phyloP scores from a whole-genome alignment of 2,888 invertebrate genomes.

The Eueremaeus valkanovi region DNA sequence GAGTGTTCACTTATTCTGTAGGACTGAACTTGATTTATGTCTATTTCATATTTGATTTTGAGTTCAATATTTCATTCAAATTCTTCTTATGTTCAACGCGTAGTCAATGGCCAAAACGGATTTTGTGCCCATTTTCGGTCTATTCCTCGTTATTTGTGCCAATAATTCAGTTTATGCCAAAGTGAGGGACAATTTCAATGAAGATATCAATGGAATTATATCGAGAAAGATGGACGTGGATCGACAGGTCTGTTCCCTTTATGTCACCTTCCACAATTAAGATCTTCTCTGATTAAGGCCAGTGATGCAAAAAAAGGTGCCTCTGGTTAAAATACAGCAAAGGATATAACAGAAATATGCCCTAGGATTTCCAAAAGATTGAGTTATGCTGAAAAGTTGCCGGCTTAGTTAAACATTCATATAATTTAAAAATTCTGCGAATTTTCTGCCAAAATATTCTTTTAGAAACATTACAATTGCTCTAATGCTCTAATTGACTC shows the following conservation, averaged over 20 bases:
- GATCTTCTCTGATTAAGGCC: too few species aligned
- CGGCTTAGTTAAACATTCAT: too few species aligned
- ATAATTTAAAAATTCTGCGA: too few species aligned
- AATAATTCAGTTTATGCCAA: constrained; percentile 19
- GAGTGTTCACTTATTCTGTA: neutral
- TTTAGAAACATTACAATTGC: too few species aligned
- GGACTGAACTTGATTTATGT: neutral
- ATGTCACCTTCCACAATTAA: too few species aligned
- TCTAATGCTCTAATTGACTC: too few species aligned
- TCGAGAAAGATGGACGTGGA: constrained; percentile 15
- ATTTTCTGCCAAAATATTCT: too few species aligned
- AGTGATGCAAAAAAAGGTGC: too few species aligned
- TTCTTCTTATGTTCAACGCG: neutral
- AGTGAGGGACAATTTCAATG: neutral
- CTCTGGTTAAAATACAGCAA: too few species aligned
- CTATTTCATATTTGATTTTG: neutral
- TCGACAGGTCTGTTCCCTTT: constrained; percentile 19
- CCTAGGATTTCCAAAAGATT: too few species aligned
- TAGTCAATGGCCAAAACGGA: constrained; percentile 26
- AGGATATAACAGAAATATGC: too few species aligned
- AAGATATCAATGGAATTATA: constrained; percentile 11
- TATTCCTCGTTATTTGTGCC: constrained; percentile 21
- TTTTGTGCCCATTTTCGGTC: neutral
- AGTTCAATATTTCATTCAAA: neutral
- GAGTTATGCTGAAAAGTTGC: too few species aligned